A percentile compares a stretch with the other conserved stretches of the same genome.
These are phyloP conservation scores for Callosobruchus maculatus DNA, from an alignment of 2,888 invertebrate genomes.

Conservation along the genomic window DNA sequence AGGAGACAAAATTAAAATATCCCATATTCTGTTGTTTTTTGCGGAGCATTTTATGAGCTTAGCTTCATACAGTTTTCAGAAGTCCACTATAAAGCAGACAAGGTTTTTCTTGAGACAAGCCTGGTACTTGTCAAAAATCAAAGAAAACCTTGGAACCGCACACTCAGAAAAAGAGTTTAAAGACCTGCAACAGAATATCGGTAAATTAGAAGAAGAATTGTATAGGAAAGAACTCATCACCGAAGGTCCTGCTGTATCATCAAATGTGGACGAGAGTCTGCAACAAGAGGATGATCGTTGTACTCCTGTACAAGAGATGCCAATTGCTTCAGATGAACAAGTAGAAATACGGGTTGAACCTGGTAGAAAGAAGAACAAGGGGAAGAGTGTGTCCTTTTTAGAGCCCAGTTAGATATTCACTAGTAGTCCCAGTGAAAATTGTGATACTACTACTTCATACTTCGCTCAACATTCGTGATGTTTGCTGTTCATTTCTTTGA, in stretches of 20 bases:
- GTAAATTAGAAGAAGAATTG: conserved; percentile 16
- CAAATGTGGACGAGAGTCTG: background rate
- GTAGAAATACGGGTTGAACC: background rate
- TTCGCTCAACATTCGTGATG: no score
- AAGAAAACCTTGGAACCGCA: conserved; percentile 55
- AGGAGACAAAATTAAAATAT: conserved; percentile 55
- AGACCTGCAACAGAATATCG: conserved; percentile 15
- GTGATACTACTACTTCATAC: no score
- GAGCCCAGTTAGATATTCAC: background rate
- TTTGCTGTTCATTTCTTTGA: no score
- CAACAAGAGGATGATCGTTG: background rate
- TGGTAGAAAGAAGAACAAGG: background rate
- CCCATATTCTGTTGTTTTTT: conserved; percentile 61
- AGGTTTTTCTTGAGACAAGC: conserved; percentile 69
- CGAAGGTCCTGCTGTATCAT: background rate
- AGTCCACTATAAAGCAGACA: conserved; percentile 60
- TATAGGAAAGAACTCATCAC: conserved; percentile 11
- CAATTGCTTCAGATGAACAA: background rate
- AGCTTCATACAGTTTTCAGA: conserved; percentile 61
- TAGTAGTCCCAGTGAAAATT: no score
- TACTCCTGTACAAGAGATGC: background rate
- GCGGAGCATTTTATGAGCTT: conserved; percentile 70
- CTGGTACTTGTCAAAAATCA: conserved; percentile 60
- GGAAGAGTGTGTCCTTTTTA: background rate
- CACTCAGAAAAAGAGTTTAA: conserved; percentile 48